Evolutionary conservation across 2,888 invertebrate species (phyloP).

Genomic region (Vandiemenella viatica): DNA sequence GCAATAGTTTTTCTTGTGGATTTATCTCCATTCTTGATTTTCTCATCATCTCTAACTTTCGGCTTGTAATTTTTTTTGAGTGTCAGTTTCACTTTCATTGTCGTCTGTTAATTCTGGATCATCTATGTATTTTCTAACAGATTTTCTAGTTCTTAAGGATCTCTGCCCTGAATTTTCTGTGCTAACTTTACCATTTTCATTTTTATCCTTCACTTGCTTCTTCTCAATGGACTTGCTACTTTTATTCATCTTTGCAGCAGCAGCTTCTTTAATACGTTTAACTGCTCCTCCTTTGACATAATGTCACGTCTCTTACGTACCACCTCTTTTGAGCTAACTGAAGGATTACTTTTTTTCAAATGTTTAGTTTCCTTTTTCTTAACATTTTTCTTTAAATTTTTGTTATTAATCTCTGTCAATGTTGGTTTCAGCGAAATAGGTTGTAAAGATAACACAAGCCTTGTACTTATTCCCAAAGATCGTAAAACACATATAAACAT

Average conservation of each 20-base stretch:
- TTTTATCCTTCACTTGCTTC: slow-evolving; percentile 3
- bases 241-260: slow-evolving; percentile 23
- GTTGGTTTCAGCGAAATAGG: slow-evolving; percentile 58
- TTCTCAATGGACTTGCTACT: slow-evolving; percentile 16
- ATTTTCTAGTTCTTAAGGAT: slow-evolving; percentile 16
- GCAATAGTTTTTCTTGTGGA: too few relatives aligned
- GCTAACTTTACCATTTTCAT: slow-evolving; percentile 22
- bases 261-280: slow-evolving; percentile 24
- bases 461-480: slow-evolving; percentile 63
- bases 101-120: slow-evolving; percentile 2
- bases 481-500: slow-evolving; percentile 64
- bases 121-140: slow-evolving; percentile 3
- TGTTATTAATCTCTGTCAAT: too few relatives aligned
- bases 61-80: too few relatives aligned
- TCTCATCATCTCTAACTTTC: too few relatives aligned
- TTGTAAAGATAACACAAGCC: slow-evolving; percentile 66
- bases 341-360: not conserved
- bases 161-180: slow-evolving; percentile 5
- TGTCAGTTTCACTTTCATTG: not conserved
- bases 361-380: slow-evolving; percentile 26
- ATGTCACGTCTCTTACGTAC: slow-evolving; percentile 24
- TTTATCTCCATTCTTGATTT: too few relatives aligned
- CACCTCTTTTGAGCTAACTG: slow-evolving; percentile 15
- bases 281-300: slow-evolving; percentile 31
- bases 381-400: slow-evolving; percentile 26